These are phyloP conservation scores for Enteromius argenteus DNA, from an alignment of 2,797 vertebrate genomes.

Conservation along the genomic window DNA sequence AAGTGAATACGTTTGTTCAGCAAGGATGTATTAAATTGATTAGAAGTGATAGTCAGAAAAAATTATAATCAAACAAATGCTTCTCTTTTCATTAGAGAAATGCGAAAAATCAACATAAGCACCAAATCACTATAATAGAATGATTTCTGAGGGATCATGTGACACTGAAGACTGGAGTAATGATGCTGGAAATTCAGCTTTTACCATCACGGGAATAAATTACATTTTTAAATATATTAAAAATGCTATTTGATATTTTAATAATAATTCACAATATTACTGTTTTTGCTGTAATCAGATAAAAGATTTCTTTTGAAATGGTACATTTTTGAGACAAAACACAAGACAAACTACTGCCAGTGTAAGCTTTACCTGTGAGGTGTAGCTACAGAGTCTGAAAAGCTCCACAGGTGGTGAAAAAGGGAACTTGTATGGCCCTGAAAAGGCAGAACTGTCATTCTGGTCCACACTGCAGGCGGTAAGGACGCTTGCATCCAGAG, in stretches of 20 bases:
- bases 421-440: slow-evolving; percentile 93
- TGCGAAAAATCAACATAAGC: not conserved
- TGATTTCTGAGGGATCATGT: not conserved
- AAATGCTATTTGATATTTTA: not conserved
- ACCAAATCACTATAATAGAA: not conserved
- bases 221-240: not conserved
- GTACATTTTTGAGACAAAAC: not conserved
- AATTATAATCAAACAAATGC: not conserved
- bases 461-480: slow-evolving; percentile 85
- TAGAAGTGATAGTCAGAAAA: not conserved
- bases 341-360: not conserved
- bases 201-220: not conserved
- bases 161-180: not conserved
- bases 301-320: not conserved
- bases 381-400: slow-evolving; percentile 92
- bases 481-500: slow-evolving; percentile 89
- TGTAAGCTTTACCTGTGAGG: slow-evolving; percentile 85
- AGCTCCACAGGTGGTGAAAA: slow-evolving; percentile 90
- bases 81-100: not conserved
- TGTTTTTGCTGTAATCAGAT: not conserved
- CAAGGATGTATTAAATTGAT: not conserved
- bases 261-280: not conserved
- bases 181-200: not conserved
- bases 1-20: not conserved
- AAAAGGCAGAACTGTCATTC: slow-evolving; percentile 87